phyloP scores from a whole-genome alignment of 2,888 invertebrate genomes.

The Sinopyrophorus schimmeli region DNA sequence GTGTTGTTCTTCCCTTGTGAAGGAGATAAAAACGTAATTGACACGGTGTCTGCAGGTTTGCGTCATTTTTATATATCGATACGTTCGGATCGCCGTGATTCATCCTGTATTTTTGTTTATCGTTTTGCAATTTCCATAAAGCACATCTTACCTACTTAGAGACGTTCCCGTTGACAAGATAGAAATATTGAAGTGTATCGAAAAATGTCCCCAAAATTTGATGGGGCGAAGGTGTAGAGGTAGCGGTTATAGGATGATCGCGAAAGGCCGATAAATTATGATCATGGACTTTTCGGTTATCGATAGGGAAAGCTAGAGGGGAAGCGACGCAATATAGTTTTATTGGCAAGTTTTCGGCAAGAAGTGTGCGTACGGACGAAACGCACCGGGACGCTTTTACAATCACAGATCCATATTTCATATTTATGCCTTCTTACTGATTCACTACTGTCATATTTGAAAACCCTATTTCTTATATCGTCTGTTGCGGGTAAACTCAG shows the following conservation, averaged over 20 bases:
- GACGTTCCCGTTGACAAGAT: conserved; percentile 14
- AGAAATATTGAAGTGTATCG: conserved; percentile 26
- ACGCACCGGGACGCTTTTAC: conserved; percentile 41
- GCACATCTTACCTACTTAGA: conserved; percentile 13
- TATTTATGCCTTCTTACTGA: conserved; percentile 51
- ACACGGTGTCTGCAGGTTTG: conserved; percentile 54
- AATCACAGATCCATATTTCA: conserved; percentile 51
- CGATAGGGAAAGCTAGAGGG: conserved; percentile 33
- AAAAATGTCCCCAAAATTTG: conserved; percentile 43
- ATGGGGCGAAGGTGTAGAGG: conserved; percentile 46
- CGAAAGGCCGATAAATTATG: conserved; percentile 44
- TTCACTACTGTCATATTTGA: conserved; percentile 50
- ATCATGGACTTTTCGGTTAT: conserved; percentile 46
- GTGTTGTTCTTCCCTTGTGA: conserved; percentile 47
- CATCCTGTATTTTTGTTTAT: conserved; percentile 31
- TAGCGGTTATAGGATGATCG: conserved; percentile 43
- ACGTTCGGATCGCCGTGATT: conserved; percentile 40
- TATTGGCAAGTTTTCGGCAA: conserved; percentile 32
- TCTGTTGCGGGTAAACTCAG: conserved; percentile 24
- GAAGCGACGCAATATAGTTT: conserved; percentile 36
- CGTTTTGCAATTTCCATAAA: conserved; percentile 15
- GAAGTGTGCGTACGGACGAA: conserved; percentile 40
- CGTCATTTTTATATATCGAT: conserved; percentile 50
- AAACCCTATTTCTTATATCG: conserved; percentile 49
- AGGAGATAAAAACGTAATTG: conserved; percentile 54